Evolutionary conservation across 2,113 vertebrate species (phyloP), one percentile per base, ranked within the genome.

Genomic region (Nanorana parkeri): DNA sequence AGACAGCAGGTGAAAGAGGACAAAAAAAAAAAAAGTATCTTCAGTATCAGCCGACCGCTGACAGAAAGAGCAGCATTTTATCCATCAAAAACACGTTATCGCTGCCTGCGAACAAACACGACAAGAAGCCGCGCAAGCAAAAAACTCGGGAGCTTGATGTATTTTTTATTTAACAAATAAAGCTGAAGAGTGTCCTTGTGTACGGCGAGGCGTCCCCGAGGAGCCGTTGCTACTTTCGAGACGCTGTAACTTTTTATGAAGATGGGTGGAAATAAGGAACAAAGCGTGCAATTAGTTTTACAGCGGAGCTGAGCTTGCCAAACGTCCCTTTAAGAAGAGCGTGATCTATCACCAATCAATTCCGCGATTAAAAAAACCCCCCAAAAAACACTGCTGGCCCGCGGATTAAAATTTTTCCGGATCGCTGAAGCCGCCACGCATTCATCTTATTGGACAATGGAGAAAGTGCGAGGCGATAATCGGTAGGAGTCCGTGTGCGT

Each of bases 11-110:
- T 4, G 28, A 51, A 17, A 4, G 26, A 66, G 29, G 2, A 15
- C 3, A 55, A 28, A 74, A 58, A 58, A 87, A n/a, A 84, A 90
- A 89, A 86, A 88, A 88, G 86, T 86, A 86, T 84, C 85, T 76
- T 81, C 78, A 89, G 83, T 84, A 84, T 66, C 80, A 85, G 68
- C 84, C 23, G 20, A 28, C 68, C 73, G 24, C 24, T 17, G 36
- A 23, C 41, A 72, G 19, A 24, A 24, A 54, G 61, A 7, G 7
- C 72, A 16, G 2, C 61, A 5, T 41, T 81, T 74, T 47, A 82
- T 68, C 63, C 26, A 41, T 28, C n/a, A 54, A 66, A 63, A 47
- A 26, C 36, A 17, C 47, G 51, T 82, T 75, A 65, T 36, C 17
- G 80, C 80, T 82, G 80, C 71, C 23, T 58, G 56, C 56, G 61